Evolutionary conservation across 2,888 invertebrate species (phyloP), one percentile per base, ranked within the genome.

Genomic region (Gymnosoma rotundatum): DNA sequence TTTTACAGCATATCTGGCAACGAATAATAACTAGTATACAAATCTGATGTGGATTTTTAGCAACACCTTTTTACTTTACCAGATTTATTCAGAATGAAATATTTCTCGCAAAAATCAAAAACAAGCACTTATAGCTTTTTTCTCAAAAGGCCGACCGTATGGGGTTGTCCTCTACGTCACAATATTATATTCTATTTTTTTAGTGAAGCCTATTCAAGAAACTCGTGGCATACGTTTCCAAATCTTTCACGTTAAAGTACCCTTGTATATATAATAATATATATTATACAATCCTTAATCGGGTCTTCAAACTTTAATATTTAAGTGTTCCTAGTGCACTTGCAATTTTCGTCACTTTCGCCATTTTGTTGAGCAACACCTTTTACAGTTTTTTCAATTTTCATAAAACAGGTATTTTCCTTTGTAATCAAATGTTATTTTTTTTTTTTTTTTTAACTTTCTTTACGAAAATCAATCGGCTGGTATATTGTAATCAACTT

Each of bases 321-420:
- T 64, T 67, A 32, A 61, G 52, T 80, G 67, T 80, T 72, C 63
- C 67, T 36, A 80, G 48, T 76, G 80, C 80, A 80, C 83, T 69
- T 83, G 63, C 76, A 80, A 73, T 83, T 76, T 67, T 73, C 42
- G 63, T 54, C 50, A 69, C 80, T 83, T 80, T 83, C 83, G 83
- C 83, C 83, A 83, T 83, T 80, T 83, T 83, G 83, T 83, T 83
- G 80, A 73, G 72, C 76, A 80, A 73, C 80, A 83, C 60, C 83
- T 79, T 74, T 66, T 61, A 36, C 4, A 72, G 61, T 64, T 42
- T 76, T 52, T 45, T 20, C 38, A 21, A 69, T 73, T 74, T 48
- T 66, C 36, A 25, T 18, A 52, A 69, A 78, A 69, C 63, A 73
- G 52, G 67, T 83, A 76, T 76, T 80, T 48, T 73, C 32, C 48